These are phyloP conservation scores for Chymomyza costata DNA, from an alignment of 1,140 invertebrate genomes.

Conservation along the genomic window DNA sequence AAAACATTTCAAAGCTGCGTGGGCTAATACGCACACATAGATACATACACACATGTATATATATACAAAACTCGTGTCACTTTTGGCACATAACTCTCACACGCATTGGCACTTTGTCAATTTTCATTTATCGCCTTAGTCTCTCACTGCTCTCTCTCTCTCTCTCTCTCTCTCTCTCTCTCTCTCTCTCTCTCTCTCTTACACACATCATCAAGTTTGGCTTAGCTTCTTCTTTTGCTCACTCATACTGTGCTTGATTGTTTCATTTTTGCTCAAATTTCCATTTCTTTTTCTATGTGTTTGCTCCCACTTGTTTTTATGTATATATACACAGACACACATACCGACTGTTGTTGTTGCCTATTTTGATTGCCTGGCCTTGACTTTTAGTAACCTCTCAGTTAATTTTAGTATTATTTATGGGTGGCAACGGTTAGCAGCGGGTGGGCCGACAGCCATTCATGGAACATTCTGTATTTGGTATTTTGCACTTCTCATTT, in stretches of 20 bases:
- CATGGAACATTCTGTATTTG: no score
- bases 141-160: slow-evolving; percentile 7
- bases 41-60: slow-evolving; percentile 16
- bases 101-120: slow-evolving; percentile 63
- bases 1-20: slow-evolving; percentile 9
- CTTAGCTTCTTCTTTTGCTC: slow-evolving; percentile 13
- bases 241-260: neutral
- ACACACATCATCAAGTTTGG: neutral
- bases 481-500: neutral
- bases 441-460: neutral
- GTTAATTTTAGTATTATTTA: slow-evolving; percentile 71
- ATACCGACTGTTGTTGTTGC: slow-evolving; percentile 23
- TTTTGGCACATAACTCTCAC: slow-evolving; percentile 46
- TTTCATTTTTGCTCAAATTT: neutral
- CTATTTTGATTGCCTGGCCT: slow-evolving; percentile 48
- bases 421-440: slow-evolving; percentile 37
- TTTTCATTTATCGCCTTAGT: slow-evolving; percentile 5
- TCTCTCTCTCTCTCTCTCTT: slow-evolving; percentile 6
- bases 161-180: slow-evolving; percentile 5
- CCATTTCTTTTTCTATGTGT: slow-evolving; percentile 9
- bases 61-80: slow-evolving; percentile 19
- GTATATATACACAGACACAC: no score
- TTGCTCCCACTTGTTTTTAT: neutral
- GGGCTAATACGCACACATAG: slow-evolving; percentile 12
- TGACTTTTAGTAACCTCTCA: slow-evolving; percentile 70